Conservation (phyloP, 2,797 vertebrate species). For the Otolemur crassicaudatus region DNA sequence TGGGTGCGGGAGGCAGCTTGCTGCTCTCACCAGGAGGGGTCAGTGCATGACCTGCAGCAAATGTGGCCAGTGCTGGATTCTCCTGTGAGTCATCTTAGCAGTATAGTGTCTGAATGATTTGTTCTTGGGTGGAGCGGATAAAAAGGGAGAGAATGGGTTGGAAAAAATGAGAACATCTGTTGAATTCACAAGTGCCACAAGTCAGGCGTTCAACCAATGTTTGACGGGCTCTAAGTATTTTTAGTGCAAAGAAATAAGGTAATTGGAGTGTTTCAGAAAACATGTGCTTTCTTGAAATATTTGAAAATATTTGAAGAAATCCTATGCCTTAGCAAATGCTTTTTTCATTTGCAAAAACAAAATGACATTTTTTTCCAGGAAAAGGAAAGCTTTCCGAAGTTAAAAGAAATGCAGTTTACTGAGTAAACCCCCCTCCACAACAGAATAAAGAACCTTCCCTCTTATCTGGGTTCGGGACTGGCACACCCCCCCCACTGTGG, state of each 20-base stretch:
- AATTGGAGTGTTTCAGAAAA: constrained; percentile 50
- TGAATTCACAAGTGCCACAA: constrained; percentile 47
- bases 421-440: background rate
- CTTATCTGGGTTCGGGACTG: constrained; percentile 55
- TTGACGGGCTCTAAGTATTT: constrained; percentile 50
- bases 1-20: fast-evolving
- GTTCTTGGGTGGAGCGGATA: constrained; percentile 41
- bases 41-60: background rate
- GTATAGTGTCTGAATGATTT: background rate
- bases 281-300: constrained; percentile 18
- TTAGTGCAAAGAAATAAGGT: constrained; percentile 62
- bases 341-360: constrained; percentile 63
- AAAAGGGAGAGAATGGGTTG: background rate
- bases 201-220: constrained; percentile 42
- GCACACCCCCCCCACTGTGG: background rate
- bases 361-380: background rate
- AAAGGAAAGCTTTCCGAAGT: constrained; percentile 47
- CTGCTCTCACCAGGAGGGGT: background rate
- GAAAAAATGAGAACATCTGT: constrained; percentile 63
- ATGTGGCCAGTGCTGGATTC: fast-evolving
- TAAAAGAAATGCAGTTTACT: constrained; percentile 46
- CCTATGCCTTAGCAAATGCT: background rate
- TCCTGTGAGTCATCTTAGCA: background rate
- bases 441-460: constrained; percentile 10
- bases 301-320: background rate